A percentile compares a stretch with the other conserved stretches of the same genome.
Evolutionary conservation across 2,888 invertebrate species (phyloP).

Genomic region (Oeneis ivallda): DNA sequence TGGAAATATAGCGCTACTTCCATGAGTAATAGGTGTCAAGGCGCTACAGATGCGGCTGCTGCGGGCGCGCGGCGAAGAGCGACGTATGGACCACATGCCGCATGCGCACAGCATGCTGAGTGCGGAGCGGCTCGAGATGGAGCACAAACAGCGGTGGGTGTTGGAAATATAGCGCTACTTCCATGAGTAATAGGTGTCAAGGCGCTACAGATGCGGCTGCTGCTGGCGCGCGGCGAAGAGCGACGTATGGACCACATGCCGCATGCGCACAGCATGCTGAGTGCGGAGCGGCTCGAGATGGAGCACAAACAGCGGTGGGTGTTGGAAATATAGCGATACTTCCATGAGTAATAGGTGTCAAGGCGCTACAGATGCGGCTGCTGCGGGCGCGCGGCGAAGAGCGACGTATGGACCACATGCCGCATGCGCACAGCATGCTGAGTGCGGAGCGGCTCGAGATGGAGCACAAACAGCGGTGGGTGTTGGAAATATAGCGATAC

Average conservation of each 20-base stretch:
- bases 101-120: constrained; percentile 65
- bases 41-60: neutral
- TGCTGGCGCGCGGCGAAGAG: neutral
- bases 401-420: constrained; percentile 39
- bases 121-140: constrained; percentile 66
- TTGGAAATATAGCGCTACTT: no score
- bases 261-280: constrained; percentile 64
- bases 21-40: no score
- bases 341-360: no score
- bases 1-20: no score
- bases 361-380: neutral
- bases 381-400: neutral
- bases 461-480: no score
- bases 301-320: constrained; percentile 74
- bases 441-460: no score
- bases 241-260: constrained; percentile 41
- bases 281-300: constrained; percentile 66
- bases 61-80: neutral
- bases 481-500: no score
- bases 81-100: constrained; percentile 41
- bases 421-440: constrained; percentile 60
- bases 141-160: constrained; percentile 74
- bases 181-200: no score
- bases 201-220: neutral
- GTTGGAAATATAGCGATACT: no score